phyloP scores from a whole-genome alignment of 2,888 invertebrate genomes.

The Mimumesa dahlbomi region DNA sequence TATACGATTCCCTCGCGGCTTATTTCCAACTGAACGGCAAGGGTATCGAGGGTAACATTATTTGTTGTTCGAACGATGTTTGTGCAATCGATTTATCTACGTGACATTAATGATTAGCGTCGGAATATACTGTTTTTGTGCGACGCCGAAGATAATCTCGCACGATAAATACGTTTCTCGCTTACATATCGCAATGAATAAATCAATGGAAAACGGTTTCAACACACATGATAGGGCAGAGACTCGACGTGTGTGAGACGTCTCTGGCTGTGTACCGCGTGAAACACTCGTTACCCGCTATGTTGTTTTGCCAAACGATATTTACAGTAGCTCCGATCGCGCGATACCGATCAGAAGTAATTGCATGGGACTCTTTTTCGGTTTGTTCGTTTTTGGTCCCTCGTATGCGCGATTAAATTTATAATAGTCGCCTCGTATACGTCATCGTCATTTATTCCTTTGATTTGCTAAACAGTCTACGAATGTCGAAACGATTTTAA shows the following conservation, averaged over 20 bases:
- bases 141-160: constrained; percentile 38
- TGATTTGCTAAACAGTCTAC: constrained; percentile 12
- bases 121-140: constrained; percentile 14
- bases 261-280: constrained; percentile 3
- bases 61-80: constrained; percentile 28
- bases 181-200: constrained; percentile 41
- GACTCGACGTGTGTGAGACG: too few species aligned
- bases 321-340: constrained; percentile 39
- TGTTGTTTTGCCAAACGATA: constrained; percentile 26
- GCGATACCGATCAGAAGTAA: constrained; percentile 54
- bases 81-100: constrained; percentile 44
- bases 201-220: constrained; percentile 50
- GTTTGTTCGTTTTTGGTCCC: constrained; percentile 27
- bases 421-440: constrained; percentile 22
- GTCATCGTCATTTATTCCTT: constrained; percentile 14
- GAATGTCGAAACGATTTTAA: background rate
- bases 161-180: constrained; percentile 36
- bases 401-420: constrained; percentile 44
- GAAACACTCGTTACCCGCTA: constrained; percentile 22
- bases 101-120: constrained; percentile 47
- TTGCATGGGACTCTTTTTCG: constrained; percentile 41
- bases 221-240: background rate
- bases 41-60: constrained; percentile 22
- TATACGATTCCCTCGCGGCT: background rate
- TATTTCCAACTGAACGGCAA: constrained; percentile 23